Evolutionary conservation across 1,140 invertebrate genomes (phyloP), one percentile per base, ranked within the genome.

Genomic region (Drosophila asahinai): DNA sequence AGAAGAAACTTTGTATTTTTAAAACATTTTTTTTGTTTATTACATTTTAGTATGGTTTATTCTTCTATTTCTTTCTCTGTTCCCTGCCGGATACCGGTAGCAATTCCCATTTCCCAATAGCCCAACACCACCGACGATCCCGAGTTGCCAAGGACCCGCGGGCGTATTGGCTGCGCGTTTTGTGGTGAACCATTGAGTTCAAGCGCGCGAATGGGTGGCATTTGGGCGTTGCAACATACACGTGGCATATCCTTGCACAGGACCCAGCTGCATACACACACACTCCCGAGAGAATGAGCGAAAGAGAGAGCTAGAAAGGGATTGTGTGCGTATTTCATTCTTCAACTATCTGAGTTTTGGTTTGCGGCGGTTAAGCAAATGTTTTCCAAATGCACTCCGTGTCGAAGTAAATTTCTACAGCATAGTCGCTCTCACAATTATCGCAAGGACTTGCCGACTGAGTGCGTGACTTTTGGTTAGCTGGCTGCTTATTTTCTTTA

Each of bases 311-410:
- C 33, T 36, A 36, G 45, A 22, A 42, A 17, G 45, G 58, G 64
- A 52, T 25, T 64, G 43, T 68, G 52, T 58, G 65, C 67, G 67
- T 76, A 83, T 89, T 89, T 82, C 65, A 77, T 90, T 89, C 83
- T 70, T 84, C 66, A 90, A 81, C 81, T 90, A 89, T 90, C 67
- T 71, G 78, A 82, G 86, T 89, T 90, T 82, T 89, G 86, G 86
- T 90, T 90, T 89, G 86, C 76, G 86, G 86, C 86, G 90, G 90
- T 90, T 84, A 81, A 86, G 86, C 86, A 89, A 90, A 90, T 90
- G 89, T 84, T 90, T 89, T 84, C 59, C 67, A 78, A 89, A 87
- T 84, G 84, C 77, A 86, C 81, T 89, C 64, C 65, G 40, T 66
- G 36, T 49, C 48, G 43, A 58, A 70, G 60, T 61, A 47, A 55